Evolutionary conservation across 2,113 vertebrate species (phyloP).

Genomic region (Rhegmatorhina hoffmannsi): DNA sequence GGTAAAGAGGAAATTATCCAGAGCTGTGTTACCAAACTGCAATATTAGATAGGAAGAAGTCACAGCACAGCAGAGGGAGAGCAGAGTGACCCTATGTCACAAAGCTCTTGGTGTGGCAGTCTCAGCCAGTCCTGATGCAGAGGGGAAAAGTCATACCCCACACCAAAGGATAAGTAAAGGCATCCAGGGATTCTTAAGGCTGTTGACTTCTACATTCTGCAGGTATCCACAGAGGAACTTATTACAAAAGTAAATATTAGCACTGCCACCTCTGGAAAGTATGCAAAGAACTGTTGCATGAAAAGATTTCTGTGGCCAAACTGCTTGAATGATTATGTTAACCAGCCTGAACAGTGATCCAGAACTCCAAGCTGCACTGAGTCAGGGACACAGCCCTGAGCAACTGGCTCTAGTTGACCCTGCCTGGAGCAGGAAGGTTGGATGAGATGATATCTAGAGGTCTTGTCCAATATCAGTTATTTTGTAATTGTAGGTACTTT

Average conservation of each 20-base stretch:
- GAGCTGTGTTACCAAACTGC: neutral
- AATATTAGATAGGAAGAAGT: neutral
- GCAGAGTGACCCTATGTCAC: neutral
- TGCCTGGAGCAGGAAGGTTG: neutral
- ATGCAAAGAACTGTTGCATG: neutral
- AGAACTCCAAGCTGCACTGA: neutral
- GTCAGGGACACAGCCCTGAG: neutral
- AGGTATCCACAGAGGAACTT: rapidly evolving
- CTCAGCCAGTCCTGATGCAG: neutral
- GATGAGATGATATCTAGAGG: neutral
- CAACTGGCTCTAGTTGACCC: neutral
- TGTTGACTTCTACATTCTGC: neutral
- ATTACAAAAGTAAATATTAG: neutral
- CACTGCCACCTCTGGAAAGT: neutral
- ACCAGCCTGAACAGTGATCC: neutral
- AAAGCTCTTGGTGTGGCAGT: neutral
- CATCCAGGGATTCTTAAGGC: neutral
- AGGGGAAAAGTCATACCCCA: neutral
- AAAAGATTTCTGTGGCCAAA: neutral
- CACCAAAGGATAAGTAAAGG: neutral
- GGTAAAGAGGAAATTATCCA: neutral
- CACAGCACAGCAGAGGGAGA: neutral
- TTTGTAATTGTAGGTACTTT: neutral
- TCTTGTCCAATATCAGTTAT: neutral
- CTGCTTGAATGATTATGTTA: neutral